Evolutionary conservation across 2,888 invertebrate species (phyloP).

Genomic region (Phragmatobia fuliginosa): DNA sequence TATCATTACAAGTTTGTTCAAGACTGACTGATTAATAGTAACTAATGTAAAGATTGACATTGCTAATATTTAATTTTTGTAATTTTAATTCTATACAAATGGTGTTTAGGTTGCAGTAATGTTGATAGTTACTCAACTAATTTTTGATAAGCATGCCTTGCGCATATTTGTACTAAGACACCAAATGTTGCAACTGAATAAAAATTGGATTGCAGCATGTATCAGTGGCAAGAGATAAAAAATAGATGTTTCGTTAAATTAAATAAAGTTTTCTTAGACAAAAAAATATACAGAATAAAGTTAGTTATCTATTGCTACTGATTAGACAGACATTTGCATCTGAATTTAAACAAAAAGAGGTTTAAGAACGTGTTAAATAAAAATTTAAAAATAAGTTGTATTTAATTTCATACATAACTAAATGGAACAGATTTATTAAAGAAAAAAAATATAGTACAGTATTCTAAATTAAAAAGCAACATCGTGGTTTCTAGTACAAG

Average conservation of each 20-base stretch:
- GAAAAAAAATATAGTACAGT: not conserved
- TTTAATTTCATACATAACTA: too few relatives aligned
- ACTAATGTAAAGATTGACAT: not conserved
- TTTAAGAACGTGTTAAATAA: too few relatives aligned
- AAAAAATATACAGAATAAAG: not conserved
- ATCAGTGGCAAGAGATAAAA: not conserved
- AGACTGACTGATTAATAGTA: not conserved
- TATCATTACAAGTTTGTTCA: not conserved
- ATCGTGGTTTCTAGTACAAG: not conserved
- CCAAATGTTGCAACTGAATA: not conserved
- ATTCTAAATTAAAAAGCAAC: not conserved
- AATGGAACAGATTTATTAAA: not conserved
- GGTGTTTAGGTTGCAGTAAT: not conserved
- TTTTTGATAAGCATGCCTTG: not conserved
- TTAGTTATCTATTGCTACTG: too few relatives aligned
- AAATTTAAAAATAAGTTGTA: not conserved
- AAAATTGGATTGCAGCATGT: not conserved
- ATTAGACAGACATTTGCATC: too few relatives aligned
- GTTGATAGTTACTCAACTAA: constrained; percentile 6
- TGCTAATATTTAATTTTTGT: not conserved
- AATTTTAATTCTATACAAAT: not conserved
- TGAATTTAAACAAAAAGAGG: too few relatives aligned
- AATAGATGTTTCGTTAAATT: not conserved
- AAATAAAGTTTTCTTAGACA: not conserved
- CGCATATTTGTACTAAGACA: not conserved